Conservation (phyloP, 2,797 vertebrate genomes). For the Molossus alvarezi region DNA sequence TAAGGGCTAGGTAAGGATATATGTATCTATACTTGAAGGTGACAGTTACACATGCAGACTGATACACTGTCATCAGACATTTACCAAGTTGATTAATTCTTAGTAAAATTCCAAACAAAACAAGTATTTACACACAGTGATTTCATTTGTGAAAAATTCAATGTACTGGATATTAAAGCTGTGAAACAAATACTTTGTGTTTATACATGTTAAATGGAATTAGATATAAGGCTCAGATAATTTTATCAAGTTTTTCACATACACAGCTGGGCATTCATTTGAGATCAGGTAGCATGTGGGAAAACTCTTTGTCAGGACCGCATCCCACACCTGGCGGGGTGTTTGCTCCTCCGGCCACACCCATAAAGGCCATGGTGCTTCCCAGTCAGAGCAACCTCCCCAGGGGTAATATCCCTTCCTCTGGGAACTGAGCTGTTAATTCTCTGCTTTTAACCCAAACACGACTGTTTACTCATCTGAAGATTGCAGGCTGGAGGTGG, state of each 20-base stretch:
- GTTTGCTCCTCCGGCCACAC: not conserved
- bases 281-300: not conserved
- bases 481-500: not conserved
- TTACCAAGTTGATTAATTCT: not conserved
- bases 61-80: not conserved
- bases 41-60: not conserved
- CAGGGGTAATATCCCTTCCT: not conserved
- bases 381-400: not conserved
- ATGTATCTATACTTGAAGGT: not conserved
- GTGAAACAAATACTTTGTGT: not conserved
- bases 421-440: not conserved
- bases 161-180: not conserved
- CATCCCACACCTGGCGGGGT: too few species aligned
- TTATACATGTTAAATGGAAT: not conserved
- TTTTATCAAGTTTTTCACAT: not conserved
- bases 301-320: not conserved
- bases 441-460: not conserved
- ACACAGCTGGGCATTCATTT: not conserved
- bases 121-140: not conserved
- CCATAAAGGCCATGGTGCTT: not conserved
- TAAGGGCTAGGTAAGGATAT: not conserved
- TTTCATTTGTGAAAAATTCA: constrained; percentile 14
- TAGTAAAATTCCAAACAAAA: constrained; percentile 13
- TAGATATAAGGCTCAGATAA: constrained; percentile 10
- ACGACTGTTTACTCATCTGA: not conserved